These are phyloP conservation scores for Leptonema lineaticorne DNA, from an alignment of 1,140 invertebrate species.

Conservation along the genomic window DNA sequence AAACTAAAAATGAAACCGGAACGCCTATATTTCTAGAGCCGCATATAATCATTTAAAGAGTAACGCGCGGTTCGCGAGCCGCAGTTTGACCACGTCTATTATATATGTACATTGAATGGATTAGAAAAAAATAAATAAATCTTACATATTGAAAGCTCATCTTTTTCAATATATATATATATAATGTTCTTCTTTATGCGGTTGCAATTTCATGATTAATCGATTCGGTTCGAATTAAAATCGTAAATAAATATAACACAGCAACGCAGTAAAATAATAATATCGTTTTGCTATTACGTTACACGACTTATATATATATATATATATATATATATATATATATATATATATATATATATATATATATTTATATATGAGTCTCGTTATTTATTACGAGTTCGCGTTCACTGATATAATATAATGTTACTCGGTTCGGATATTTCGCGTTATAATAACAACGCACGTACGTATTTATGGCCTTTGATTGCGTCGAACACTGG, in stretches of 20 bases:
- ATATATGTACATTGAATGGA: too few species aligned
- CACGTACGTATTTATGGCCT: conserved; percentile 1
- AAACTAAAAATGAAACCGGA: too few species aligned
- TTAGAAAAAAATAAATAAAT: too few species aligned
- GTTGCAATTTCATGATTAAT: background rate
- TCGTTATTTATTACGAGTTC: conserved; percentile 2
- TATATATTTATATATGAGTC: background rate
- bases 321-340: too few species aligned
- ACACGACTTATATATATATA: background rate
- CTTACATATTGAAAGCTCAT: too few species aligned
- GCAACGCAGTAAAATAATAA: background rate
- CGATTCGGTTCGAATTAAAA: too few species aligned
- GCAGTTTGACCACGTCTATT: too few species aligned
- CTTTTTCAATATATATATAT: background rate
- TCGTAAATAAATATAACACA: too few species aligned
- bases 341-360: too few species aligned
- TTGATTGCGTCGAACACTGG: conserved; percentile 22
- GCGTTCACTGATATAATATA: background rate
- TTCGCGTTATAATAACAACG: background rate
- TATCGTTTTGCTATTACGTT: conserved; percentile 1
- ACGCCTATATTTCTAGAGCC: too few species aligned
- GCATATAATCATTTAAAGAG: too few species aligned
- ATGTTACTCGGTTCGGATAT: background rate
- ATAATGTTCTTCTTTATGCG: background rate
- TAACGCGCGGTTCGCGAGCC: too few species aligned